Base-by-base conservation (phyloP, 1,140 invertebrate species). In the Ceratina japonica region DNA sequence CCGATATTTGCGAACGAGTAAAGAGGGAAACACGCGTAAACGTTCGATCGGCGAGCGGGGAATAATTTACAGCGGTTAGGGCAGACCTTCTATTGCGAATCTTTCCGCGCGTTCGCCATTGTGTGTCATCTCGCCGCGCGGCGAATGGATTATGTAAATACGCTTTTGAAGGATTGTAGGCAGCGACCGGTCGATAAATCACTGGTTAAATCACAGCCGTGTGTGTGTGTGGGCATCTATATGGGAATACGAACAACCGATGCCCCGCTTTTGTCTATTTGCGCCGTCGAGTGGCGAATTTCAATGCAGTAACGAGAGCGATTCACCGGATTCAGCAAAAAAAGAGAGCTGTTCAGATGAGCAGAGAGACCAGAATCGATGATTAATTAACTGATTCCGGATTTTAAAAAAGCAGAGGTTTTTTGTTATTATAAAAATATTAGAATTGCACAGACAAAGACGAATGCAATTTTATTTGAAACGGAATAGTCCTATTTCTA, bases 141-240 rank as follows among this genome's bases (percentile, higher is more conserved):
- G 71, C 64, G 77, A 79, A 77, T 78, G 72, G 73, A 75, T 80
- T 80, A 80, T 75, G 78, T 75, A 80, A 68, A 80, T 80, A 75
- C 44, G 52, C 16, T 56, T 68, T 80, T 75, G 72, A 75, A 68
- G 62, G 64, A 80, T 80, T 61, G 58, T 78, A 78, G 75, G 75
- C 75, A 78, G 69, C 49, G 72, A 44, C 62, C 63, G 75, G 59
- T 72, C 75, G 63, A 80, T 80, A 74, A 75, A 68, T 80, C 63
- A 74, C 56, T 16, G 78, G 64, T 24, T 44, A 75, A 80, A 75
- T 80, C 78, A 68, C 56, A 69, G 75, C 56, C 72, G 69, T 12
- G 52, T 20, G 63, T 61, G 69, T 24, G 69, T 66, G 22, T 44
- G 59, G 70, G 27, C 16, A 51, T 27, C 44, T 61, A 61, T 65